These are phyloP conservation scores for Heliocidaris erythrogramma DNA, from an alignment of 35 echinoderm and acorn worm species.

Conservation along the genomic window DNA sequence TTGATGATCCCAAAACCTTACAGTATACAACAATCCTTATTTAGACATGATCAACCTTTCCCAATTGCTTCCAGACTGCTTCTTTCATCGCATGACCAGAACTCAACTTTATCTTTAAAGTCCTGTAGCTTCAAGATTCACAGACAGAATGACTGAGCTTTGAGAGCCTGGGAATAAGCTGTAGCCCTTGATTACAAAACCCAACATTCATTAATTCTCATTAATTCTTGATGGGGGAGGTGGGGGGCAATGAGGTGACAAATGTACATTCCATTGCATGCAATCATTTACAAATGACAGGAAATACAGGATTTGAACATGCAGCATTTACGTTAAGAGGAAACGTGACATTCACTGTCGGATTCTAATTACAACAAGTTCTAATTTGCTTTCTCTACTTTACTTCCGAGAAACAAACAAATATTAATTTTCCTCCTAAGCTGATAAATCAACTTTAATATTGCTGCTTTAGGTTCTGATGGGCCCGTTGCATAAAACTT, in stretches of 20 bases:
- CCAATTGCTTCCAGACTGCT: too few relatives aligned
- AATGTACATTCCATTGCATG: background rate
- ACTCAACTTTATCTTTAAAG: too few relatives aligned
- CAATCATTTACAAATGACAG: background rate
- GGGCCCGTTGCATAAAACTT: too few relatives aligned
- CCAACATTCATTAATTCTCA: too few relatives aligned
- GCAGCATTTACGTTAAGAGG: background rate
- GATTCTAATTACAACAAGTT: background rate
- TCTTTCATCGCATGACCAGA: too few relatives aligned
- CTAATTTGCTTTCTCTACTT: background rate
- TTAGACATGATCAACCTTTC: too few relatives aligned
- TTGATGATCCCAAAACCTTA: too few relatives aligned
- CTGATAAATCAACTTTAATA: background rate
- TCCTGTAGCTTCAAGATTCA: too few relatives aligned
- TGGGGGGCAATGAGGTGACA: background rate
- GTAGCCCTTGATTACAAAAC: too few relatives aligned
- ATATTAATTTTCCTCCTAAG: background rate
- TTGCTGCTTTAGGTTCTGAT: background rate
- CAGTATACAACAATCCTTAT: too few relatives aligned
- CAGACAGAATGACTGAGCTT: background rate
- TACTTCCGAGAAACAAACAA: background rate
- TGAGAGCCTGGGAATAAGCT: background rate
- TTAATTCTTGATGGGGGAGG: background rate
- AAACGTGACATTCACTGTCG: background rate
- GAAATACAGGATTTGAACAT: background rate